A percentile compares a stretch with the other conserved stretches of the same genome.
These are phyloP conservation scores for Drosophila pachea DNA, from an alignment of 1,140 invertebrate genomes.

Conservation along the genomic window DNA sequence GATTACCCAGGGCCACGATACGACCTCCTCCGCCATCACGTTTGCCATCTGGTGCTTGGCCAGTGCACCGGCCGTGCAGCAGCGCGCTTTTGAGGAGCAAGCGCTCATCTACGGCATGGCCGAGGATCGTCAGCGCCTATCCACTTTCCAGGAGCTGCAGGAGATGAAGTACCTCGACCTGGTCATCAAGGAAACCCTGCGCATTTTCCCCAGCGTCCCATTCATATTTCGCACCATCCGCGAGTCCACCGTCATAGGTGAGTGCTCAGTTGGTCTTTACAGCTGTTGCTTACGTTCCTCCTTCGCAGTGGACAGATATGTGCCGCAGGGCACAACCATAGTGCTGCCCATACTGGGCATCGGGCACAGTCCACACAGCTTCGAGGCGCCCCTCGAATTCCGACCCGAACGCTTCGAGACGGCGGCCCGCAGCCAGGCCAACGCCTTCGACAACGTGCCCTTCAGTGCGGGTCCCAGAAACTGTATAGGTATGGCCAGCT, in stretches of 20 bases:
- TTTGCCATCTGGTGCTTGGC: slow-evolving; percentile 74
- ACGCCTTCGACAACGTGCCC: slow-evolving; percentile 81
- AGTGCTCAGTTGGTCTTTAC: not conserved
- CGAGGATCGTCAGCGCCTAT: slow-evolving; percentile 74
- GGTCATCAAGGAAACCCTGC: slow-evolving; percentile 83
- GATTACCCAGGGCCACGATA: slow-evolving; percentile 74
- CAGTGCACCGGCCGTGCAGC: slow-evolving; percentile 66
- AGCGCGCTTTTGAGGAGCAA: slow-evolving; percentile 79
- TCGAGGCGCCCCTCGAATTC: slow-evolving; percentile 86
- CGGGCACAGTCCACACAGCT: slow-evolving; percentile 78
- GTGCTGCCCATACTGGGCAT: slow-evolving; percentile 42
- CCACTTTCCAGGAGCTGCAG: slow-evolving; percentile 81
- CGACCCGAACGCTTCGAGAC: slow-evolving; percentile 87
- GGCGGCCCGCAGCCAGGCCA: slow-evolving; percentile 72
- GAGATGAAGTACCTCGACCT: slow-evolving; percentile 85
- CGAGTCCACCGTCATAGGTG: slow-evolving; percentile 51
- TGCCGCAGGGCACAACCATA: slow-evolving; percentile 50
- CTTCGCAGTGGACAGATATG: slow-evolving; percentile 37
- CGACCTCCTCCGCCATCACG: slow-evolving; percentile 73
- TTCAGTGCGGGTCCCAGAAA: slow-evolving; percentile 80
- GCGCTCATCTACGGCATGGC: slow-evolving; percentile 72
- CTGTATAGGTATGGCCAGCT: slow-evolving; percentile 53
- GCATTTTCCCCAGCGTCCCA: slow-evolving; percentile 85
- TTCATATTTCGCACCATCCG: slow-evolving; percentile 80
- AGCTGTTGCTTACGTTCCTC: not conserved